Evolutionary conservation across 1,140 invertebrate species (phyloP), one percentile per base, ranked within the genome.

Genomic region (Ceratina japonica): DNA sequence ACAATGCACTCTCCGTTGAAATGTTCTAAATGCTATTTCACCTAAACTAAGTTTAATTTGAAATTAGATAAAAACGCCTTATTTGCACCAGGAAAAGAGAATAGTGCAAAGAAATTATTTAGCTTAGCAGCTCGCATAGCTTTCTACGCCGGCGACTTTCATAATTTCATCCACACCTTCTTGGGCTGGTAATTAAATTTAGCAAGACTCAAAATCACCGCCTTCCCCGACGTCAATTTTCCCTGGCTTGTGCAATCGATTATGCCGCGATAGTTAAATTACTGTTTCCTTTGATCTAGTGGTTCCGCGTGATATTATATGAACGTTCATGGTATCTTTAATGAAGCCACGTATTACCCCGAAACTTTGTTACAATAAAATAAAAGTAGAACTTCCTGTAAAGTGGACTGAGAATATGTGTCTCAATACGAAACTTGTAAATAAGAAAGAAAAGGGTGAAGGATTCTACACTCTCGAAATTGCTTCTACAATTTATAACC

Each of bases 121-220:
- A 49, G 27, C 49, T n/a, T 20, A n/a, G 20, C 10, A 16, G 37
- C n/a, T 20, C 75, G n/a, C 20, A 8, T 44, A 44, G 37, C 49
- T 49, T 77, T 77, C 49, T 44, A 18, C 49, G 3, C 49, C 15
- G 58, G 52, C 66, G 51, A 59, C 27, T n/a, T 52, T 78, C 68
- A 31, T 37, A 72, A 56, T 10, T 22, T 31, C 27, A 44, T 5
- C 49, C 75, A 16, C n/a, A 10, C 10, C 64, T n/a, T 20, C 52
- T 71, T 49, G 69, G 62, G 49, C 20, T 63, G 63, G 59, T 72
- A 72, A 78, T 78, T 72, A 78, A 71, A 78, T 72, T 72, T 72
- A 78, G 63, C 20, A 72, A 52, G 68, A 72, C 54, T 49, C 20
- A 37, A 54, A 71, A 72, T 56, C 59, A 62, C 5, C 59, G 31